Evolutionary conservation across 1,140 invertebrate species (phyloP), one percentile per base, ranked within the genome.

Genomic region (Pantala flavescens): DNA sequence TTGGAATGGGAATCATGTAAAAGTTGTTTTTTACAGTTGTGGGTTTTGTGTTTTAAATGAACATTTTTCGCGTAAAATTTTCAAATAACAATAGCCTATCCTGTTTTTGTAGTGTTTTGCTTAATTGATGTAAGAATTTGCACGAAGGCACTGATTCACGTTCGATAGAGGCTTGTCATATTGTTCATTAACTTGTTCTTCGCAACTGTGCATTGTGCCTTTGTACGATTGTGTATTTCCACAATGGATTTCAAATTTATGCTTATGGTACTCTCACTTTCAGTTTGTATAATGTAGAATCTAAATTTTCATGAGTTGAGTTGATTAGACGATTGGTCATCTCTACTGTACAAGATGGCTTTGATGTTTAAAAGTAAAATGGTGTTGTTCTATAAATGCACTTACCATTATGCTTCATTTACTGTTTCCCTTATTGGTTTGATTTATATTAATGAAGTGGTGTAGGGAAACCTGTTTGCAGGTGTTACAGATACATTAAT

Each of bases 21-120:
- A 63, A 63, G 49, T 63, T 63, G 49, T 63, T 63, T 63, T 63
- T 63, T 63, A 63, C 49, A 63, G 49, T 63, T 63, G 49, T 63
- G 49, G 49, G 49, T 63, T 63, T 63, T 63, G 49, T 63, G 49
- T 63, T 63, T 63, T 7, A 16, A 63, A 3, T 7, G 5, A 63
- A 3, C 1, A 7, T 63, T 63, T 5, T 12, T 19, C 49, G 49
- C 49, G 49, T 63, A 3, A 63, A 63, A 5, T 63, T 63, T 63
- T 63, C 16, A 63, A 63, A 63, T 21, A 63, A 63, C 49, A 63
- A 63, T 63, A 63, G 49, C 49, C 14, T 63, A 19, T 63, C 49
- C 49, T 7, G n/a, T 19, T 63, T 63, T 63, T 63, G 49, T 63
- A 63, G 49, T 36, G 28, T 63, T 63, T 19, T 63, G 49, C 49